These are phyloP conservation scores for Dinothrombium tinctorium DNA, from an alignment of 1,140 invertebrate species.

Conservation along the genomic window DNA sequence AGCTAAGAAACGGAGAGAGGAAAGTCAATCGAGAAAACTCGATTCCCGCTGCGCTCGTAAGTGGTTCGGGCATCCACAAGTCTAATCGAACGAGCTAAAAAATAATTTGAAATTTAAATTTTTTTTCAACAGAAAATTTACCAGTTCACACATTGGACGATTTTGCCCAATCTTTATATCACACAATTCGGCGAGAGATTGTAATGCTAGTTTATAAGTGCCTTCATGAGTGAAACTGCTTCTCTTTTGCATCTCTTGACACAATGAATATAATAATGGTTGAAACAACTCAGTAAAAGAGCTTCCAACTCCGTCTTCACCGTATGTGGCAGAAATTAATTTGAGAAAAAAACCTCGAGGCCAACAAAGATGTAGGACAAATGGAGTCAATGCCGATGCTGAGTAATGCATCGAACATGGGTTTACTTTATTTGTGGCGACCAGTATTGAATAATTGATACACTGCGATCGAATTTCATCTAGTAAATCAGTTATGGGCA, in stretches of 20 bases:
- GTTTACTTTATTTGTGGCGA: neutral
- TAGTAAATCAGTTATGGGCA: neutral
- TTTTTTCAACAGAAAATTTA: constrained; percentile 23
- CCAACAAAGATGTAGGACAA: constrained; percentile 1
- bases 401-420: neutral
- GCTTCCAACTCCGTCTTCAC: neutral
- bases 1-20: constrained; percentile 62
- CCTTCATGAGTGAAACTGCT: constrained; percentile 41
- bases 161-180: constrained; percentile 34
- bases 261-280: constrained; percentile 41
- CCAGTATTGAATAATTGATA: constrained; percentile 2
- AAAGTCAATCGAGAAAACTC: constrained; percentile 58
- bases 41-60: constrained; percentile 39
- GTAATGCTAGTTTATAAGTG: constrained; percentile 38
- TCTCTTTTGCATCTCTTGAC: constrained; percentile 32
- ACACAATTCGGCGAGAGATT: constrained; percentile 37
- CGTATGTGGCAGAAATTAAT: neutral
- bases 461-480: neutral
- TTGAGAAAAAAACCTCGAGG: neutral
- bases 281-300: constrained; percentile 26
- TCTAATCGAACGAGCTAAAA: constrained; percentile 26
- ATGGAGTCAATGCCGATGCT: neutral
- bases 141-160: constrained; percentile 49
- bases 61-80: constrained; percentile 48
- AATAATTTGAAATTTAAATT: constrained; percentile 1